Percentiles rank a stretch among this genome's conserved stretches.
These are phyloP conservation scores for Eilema sororculum DNA, from an alignment of 2,888 invertebrate genomes.

Conservation along the genomic window DNA sequence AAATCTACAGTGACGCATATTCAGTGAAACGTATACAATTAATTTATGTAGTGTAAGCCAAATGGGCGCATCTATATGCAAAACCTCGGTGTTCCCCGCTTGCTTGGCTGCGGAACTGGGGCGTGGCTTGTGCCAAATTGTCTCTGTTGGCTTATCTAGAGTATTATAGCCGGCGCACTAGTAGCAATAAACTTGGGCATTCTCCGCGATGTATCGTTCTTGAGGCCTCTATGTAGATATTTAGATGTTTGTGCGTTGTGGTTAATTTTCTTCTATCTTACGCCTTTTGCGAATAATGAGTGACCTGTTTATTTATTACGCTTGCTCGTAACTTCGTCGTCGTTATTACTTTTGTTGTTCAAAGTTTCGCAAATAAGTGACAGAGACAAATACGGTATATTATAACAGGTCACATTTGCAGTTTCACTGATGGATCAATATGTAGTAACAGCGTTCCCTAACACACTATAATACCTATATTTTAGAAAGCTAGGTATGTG, in stretches of 20 bases:
- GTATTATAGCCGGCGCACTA: conserved; percentile 79
- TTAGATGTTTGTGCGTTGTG: conserved; percentile 63
- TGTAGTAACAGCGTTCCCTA: background rate
- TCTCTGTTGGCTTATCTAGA: conserved; percentile 85
- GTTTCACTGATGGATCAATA: background rate
- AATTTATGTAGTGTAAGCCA: conserved; percentile 83
- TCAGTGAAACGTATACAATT: conserved; percentile 80
- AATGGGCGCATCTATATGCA: conserved; percentile 85
- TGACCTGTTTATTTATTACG: conserved; percentile 47
- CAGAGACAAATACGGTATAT: conserved; percentile 17
- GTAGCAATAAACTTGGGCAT: conserved; percentile 79
- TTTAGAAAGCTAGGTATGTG: background rate
- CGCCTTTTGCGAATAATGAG: conserved; percentile 34
- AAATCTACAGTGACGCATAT: conserved; percentile 68
- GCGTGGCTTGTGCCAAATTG: conserved; percentile 85
- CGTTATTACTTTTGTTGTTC: conserved; percentile 24
- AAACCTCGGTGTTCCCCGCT: conserved; percentile 78
- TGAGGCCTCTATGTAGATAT: conserved; percentile 65
- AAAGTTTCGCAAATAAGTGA: conserved; percentile 39
- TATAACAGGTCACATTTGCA: background rate
- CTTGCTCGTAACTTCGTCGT: conserved; percentile 24
- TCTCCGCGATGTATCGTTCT: conserved; percentile 74
- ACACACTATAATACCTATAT: too few species aligned
- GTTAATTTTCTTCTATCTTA: conserved; percentile 59
- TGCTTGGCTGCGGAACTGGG: conserved; percentile 82